Evolutionary conservation across 2,113 vertebrate genomes (phyloP), one percentile per base, ranked within the genome.

Genomic region (Paralichthys olivaceus): DNA sequence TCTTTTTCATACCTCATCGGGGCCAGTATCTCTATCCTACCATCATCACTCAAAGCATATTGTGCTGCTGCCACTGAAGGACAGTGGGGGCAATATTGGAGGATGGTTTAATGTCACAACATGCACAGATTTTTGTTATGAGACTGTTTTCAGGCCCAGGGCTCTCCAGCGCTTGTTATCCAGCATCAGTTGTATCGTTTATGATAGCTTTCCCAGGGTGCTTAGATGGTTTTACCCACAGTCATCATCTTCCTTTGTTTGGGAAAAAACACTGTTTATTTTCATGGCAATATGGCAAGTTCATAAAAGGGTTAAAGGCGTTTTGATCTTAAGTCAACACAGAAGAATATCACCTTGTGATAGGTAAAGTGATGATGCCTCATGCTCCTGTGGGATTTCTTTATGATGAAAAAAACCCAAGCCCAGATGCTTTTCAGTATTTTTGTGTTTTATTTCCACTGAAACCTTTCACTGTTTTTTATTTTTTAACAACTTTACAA

Each of bases 41-140:
- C 23, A 71, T 72, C 73, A 63, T 78, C 79, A n/a, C 11, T 54
- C 13, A 57, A 25, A 12, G 23, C 29, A 9, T 60, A 22, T 28
- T 72, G 22, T 56, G 58, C 45, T 69, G 43, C 53, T 63, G 59
- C 54, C 73, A 66, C 29, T 47, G 45, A 55, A 47, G 67, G 67
- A 78, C 69, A 53, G 32, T 43, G 45, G 60, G 32, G 34, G 4
- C 19, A 11, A 37, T 69, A 60, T 60, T 28, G 26, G 63, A 49
- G 28, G 53, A 76, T 47, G 9, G 34, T 68, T 79, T 69, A 56
- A 37, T 86, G 82, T 84, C 67, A 66, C 55, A 81, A 63, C 75
- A 82, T 58, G 81, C 43, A 74, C 47, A 59, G n/a, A 54, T 80
- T 74, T 75, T 57, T 69, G 37, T 63, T 58, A 29, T 73, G 64